Base-by-base conservation (phyloP, 2,797 vertebrate genomes). In the Rhynchotus rufescens region DNA sequence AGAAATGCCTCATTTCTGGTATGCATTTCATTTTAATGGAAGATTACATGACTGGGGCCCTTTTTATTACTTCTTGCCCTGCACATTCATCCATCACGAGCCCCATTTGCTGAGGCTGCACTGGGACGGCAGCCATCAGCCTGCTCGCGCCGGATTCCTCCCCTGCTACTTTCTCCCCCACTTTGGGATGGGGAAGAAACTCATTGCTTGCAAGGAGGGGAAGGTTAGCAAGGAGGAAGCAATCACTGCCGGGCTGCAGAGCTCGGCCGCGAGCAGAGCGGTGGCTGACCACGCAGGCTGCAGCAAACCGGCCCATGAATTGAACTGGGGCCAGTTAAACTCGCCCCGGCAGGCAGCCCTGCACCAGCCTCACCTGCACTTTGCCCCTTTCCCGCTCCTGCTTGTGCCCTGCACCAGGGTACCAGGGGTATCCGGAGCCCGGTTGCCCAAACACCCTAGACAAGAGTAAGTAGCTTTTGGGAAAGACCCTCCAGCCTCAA, bases 21-120 rank as follows among this genome's bases (percentile, higher is more conserved):
- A 97, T 96, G 97, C 97, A 97, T 97, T 97, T 97, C 97, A 97
- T 97, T 96, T 96, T 97, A 96, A 97, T 96, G 96, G 96, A 97
- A 97, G 97, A 96, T 96, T 95, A 96, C 96, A 96, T 96, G 97
- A 96, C 96, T 94, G 96, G 94, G 96, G 94, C 93, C 97, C 92
- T 95, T 96, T 97, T 97, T 97, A 96, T 97, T 96, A 96, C 97
- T 96, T 96, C 88, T 94, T 96, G 94, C 97, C 92, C 89, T 97
- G 95, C 81, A 92, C 93, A 83, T 92, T 96, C 94, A 95, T 97
- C 96, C 96, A 96, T 97, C 96, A 97, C 74, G 94, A 80, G 95
- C 95, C 95, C 96, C 96, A 94, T 94, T 97, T 94, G 90, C 96
- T 92, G 95, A 91, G 91, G 74, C 94, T 93, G 88, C 92, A 92